These are phyloP conservation scores for Rhingia campestris DNA, from an alignment of 2,888 invertebrate genomes.

Conservation along the genomic window DNA sequence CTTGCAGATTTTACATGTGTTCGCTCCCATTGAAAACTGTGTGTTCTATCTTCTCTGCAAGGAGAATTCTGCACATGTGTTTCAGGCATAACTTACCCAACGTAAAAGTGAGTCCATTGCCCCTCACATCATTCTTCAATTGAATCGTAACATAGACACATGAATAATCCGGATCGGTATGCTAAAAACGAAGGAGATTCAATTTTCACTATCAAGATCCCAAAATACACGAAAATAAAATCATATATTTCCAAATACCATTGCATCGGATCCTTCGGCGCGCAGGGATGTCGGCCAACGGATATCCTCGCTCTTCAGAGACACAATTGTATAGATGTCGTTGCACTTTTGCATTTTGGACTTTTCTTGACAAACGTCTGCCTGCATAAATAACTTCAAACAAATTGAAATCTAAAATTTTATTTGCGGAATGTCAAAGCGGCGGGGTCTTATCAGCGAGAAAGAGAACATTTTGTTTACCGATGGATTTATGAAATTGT, in stretches of 20 bases:
- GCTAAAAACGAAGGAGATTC: slow-evolving; percentile 82
- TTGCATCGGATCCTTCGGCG: slow-evolving; percentile 94
- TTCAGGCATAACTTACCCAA: slow-evolving; percentile 82
- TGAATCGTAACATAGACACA: slow-evolving; percentile 94
- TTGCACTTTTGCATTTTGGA: slow-evolving; percentile 48
- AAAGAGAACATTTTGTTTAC: neutral
- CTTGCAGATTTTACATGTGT: no score
- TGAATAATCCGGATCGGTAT: slow-evolving; percentile 94
- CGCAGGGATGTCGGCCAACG: slow-evolving; percentile 94
- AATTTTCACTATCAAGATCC: neutral
- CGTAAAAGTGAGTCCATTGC: slow-evolving; percentile 94
- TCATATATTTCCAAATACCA: slow-evolving; percentile 84
- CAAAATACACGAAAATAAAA: neutral
- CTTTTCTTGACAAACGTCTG: neutral
- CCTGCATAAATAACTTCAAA: slow-evolving; percentile 8
- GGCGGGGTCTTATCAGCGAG: slow-evolving; percentile 20
- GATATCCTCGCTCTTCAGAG: slow-evolving; percentile 87
- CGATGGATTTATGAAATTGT: no score
- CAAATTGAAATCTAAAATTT: slow-evolving; percentile 20
- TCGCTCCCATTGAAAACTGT: no score
- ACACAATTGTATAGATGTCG: slow-evolving; percentile 44
- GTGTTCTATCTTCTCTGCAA: no score
- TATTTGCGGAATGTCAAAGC: slow-evolving; percentile 19
- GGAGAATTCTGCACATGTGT: no score
- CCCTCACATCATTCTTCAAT: slow-evolving; percentile 86